Base-by-base conservation (phyloP, 2,113 vertebrate genomes). In the Alethe castanea region DNA sequence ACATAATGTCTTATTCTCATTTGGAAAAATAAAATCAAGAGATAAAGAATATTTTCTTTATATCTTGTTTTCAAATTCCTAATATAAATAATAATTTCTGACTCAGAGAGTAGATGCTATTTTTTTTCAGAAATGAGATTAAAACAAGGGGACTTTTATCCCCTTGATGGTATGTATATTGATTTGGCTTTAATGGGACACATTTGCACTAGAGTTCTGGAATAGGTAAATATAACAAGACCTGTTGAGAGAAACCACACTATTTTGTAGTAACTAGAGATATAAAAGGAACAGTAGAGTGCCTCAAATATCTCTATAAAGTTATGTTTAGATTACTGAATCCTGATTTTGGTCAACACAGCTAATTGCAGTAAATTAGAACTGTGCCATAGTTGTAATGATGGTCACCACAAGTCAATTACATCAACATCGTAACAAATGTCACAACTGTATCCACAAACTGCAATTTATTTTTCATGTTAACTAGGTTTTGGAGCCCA, bases 111-210 rank as follows among this genome's bases (percentile, higher is more conserved):
- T 4, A 57, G 6, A 42, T 56, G 13, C 8, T 38, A 59, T 3
- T 54, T 86, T 53, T 92, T 61, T 59, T 66, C 4, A 1, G 35
- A 67, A 88, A 50, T 0, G 6, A 29, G 25, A 56, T 31, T 42
- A 62, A 90, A 90, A 17, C 12, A 66, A 48, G 2, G 3, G 11
- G 4, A 57, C 4, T 36, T 73, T 82, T n/a, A 45, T 40, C 2
- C 13, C 5, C 11, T 35, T 59, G 25, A 36, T 33, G 0, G 0
- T 20, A 33, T 14, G 12, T 47, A 1, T 71, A 28, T 40, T 66
- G 19, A 9, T 66, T 45, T 45, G 20, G 8, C 14, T 78, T 6
- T 14, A 70, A 26, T 22, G 17, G 14, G 12, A 52, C 6, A 16
- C 8, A 36, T 5, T 33, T 14, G 5, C 59, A 79, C 8, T 18